phyloP scores from a whole-genome alignment of 1,140 invertebrate species.

The Chlorops oryzae region DNA sequence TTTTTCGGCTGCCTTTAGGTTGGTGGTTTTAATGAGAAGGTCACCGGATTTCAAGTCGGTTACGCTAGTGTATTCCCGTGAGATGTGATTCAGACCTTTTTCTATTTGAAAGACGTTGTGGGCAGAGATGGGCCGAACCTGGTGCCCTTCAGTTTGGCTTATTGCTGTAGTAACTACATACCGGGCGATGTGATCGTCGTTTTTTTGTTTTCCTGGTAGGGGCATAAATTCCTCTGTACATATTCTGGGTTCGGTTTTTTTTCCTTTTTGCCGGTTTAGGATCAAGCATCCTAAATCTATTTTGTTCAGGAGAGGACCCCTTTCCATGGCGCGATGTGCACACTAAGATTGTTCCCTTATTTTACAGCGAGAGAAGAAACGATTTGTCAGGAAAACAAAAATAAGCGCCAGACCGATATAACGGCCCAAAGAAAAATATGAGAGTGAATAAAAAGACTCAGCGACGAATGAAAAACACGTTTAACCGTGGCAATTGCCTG shows the following conservation, averaged over 20 bases:
- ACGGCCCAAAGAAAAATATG: no score
- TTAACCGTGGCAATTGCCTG: no score
- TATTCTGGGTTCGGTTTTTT: neutral
- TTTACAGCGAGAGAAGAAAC: no score
- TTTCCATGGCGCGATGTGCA: no score
- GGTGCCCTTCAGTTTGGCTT: neutral
- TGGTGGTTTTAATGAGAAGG: neutral
- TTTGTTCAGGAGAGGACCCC: neutral
- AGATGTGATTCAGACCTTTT: slow-evolving; percentile 2
- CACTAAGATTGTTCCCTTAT: no score
- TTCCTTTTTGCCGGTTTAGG: neutral
- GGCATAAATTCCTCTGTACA: no score
- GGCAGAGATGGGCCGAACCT: neutral
- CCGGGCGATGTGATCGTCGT: slow-evolving; percentile 1
- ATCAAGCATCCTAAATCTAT: neutral
- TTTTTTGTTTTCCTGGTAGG: neutral
- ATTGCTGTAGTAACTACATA: neutral
- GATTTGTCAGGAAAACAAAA: no score
- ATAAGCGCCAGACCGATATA: no score
- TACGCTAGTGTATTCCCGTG: neutral
- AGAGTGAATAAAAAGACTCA: no score
- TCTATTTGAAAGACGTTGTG: slow-evolving; percentile 8
- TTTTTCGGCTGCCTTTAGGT: neutral
- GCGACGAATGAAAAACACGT: no score
- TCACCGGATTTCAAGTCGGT: neutral